Base-by-base conservation (phyloP, 30 jellyfish, hydroid and myxozoan species). In the Aurelia aurita region DNA sequence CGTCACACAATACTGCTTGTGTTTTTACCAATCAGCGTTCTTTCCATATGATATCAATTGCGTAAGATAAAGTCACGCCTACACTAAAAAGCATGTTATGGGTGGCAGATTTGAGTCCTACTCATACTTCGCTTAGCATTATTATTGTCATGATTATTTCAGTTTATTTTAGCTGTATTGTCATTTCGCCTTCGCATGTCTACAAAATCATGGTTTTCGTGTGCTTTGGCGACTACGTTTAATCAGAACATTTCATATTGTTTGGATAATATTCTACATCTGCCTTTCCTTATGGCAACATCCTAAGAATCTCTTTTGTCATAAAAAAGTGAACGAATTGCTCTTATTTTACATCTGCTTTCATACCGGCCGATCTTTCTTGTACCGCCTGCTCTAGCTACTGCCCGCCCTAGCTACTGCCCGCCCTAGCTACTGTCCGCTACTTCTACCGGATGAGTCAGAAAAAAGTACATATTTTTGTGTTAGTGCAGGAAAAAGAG, bases 201-300 rank as follows among this genome's bases (percentile, higher is more conserved):
- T 55, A 55, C 67, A n/a, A 55, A 55, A 55, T 55, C 31, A 5
- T 55, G 66, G 25, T 10, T 55, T 55, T 55, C 66, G 66, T 55
- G 66, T 55, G 29, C 29, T 6, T 55, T 55, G 67, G 67, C 25
- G 67, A 55, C 67, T 19, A 11, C 25, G 29, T 13, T 22, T 55
- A 55, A 55, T 55, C 67, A 55, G 67, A 55, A 55, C 67, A n/a
- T 55, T 55, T 25, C 67, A 55, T 13, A 55, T 55, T 55, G 67
- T 55, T 55, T 55, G 67, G 0, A 39, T 55, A 55, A 55, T 55
- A n/a, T 55, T 16, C 12, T 14, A 55, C 67, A 55, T 55, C 67
- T 55, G 67, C 67, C 29, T n/a, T 55, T 19, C 28, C 29, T 55
- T 55, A 55, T n/a, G 67, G 29, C 25, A 55, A 55, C 67, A 55